Base-by-base conservation (phyloP, 2,797 vertebrate genomes). In the Heteromormyrus szaboi region DNA sequence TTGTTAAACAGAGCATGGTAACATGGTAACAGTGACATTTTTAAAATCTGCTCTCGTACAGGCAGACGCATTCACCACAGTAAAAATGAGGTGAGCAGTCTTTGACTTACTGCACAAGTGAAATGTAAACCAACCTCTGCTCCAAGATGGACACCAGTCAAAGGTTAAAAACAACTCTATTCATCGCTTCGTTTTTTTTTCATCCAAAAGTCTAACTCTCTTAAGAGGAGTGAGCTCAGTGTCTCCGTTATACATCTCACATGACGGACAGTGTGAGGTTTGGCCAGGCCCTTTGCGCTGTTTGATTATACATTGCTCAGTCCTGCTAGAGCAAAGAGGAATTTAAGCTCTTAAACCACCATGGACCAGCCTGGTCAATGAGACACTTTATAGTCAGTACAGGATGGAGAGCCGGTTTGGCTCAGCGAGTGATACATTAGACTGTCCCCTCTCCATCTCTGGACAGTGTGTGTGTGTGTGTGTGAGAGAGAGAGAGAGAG, bases 1-100 rank as follows among this genome's bases (percentile, higher is more conserved):
- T 25, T 84, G 88, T 90, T 22, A 89, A 90, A 89, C 89, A 91
- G 25, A 46, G 41, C 76, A 81, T 33, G 56, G 56, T 44, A 87
- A 68, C 59, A 44, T 46, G 41, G 86, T 86, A 86, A 54, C 50
- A 54, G 12, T 29, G 85, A 56, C 25, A 17, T 51, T 56, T 56
- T 56, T 56, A 2, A 33, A 86, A 53, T 51, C 48, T 54, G 29
- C 29, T 56, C 25, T 33, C 12, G 4, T 53, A 54, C 29, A 25
- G 25, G 62, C 62, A 79, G 72, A 79, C 37, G 5, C 25, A 14
- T 19, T 79, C 72, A 44, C 37, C 14, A 19, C 37, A 19, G 37
- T 44, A 79, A 79, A 79, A 79, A 79, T 19, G 72, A 1, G 37
- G 2, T 44, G 12, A 44, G 72, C 37, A 19, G 37, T 44, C 17